Base-by-base conservation (phyloP, 1,140 invertebrate genomes). In the Drosophila bocki region DNA sequence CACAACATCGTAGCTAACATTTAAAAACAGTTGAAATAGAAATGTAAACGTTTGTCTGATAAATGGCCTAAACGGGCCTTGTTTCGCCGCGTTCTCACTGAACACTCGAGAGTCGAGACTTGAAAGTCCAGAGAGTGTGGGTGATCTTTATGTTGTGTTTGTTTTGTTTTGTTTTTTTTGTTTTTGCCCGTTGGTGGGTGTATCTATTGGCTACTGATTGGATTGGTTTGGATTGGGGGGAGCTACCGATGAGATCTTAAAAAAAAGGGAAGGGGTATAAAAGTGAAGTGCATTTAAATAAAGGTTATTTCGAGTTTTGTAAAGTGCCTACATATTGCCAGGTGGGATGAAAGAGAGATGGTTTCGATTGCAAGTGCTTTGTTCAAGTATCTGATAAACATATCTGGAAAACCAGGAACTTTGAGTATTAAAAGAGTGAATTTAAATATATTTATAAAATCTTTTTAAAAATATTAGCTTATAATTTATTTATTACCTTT, bases 1-100 rank as follows among this genome's bases (percentile, higher is more conserved):
- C 3, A 51, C 57, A 63, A 41, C 60, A 76, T 76, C 57, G 47
- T 42, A 54, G 75, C 69, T 74, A 84, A 85, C 81, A 84, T 84
- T 84, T 84, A 83, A 83, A 85, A 80, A 77, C 82, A 68, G 54
- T 85, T 68, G 48, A 70, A 85, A 84, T 84, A 80, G 70, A 83
- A 83, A 84, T 83, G 80, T 83, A 79, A 83, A 75, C 75, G 69
- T 70, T 71, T 48, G 35, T 48, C 57, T 84, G 81, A 84, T 84
- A 84, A 85, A 84, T 72, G 53, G 69, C 68, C 53, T 51, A 72
- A 72, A 72, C 53, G 53, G 67, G 69, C 53, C 67, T 50, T 72
- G 68, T 71, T 72, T 60, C n/a, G 33, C 54, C 37, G 69, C 32
- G 68, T 72, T 72, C 69, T 72, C 69, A 72, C 67, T 57, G 69